These are phyloP conservation scores for Metopia argyrocephala DNA, from an alignment of 2,888 invertebrate species.

Conservation along the genomic window DNA sequence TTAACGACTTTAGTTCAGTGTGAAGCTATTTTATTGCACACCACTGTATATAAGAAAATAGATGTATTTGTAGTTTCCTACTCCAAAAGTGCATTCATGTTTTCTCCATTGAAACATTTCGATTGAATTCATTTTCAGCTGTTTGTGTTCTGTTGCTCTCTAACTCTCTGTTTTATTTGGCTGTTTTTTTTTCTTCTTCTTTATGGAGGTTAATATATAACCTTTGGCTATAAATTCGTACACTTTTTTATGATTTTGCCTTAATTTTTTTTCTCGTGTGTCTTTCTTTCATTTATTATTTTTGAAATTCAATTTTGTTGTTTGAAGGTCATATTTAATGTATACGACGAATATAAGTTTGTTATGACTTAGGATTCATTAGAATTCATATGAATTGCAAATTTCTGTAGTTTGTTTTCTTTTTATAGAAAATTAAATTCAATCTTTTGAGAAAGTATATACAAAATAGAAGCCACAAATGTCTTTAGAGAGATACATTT, in stretches of 20 bases:
- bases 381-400: slow-evolving; percentile 28
- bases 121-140: slow-evolving; percentile 7
- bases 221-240: slow-evolving; percentile 44
- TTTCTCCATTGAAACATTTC: slow-evolving; percentile 7
- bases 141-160: not conserved
- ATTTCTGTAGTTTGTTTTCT: slow-evolving; percentile 6
- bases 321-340: slow-evolving; percentile 39
- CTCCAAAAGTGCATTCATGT: not conserved
- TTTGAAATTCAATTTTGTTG: not conserved
- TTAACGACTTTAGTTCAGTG: no score
- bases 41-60: not conserved
- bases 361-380: no score
- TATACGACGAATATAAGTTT: not conserved
- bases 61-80: not conserved
- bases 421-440: not conserved
- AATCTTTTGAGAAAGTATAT: slow-evolving; percentile 1
- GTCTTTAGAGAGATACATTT: not conserved
- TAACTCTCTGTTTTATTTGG: not conserved
- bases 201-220: slow-evolving; percentile 39
- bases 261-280: not conserved
- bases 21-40: no score
- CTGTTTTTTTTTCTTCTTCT: not conserved
- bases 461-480: not conserved
- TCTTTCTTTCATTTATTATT: not conserved
- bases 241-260: slow-evolving; percentile 32